A percentile compares a stretch with the other conserved stretches of the same genome.
phyloP scores from a whole-genome alignment of 2,888 invertebrate species.

The Brenthis ino region DNA sequence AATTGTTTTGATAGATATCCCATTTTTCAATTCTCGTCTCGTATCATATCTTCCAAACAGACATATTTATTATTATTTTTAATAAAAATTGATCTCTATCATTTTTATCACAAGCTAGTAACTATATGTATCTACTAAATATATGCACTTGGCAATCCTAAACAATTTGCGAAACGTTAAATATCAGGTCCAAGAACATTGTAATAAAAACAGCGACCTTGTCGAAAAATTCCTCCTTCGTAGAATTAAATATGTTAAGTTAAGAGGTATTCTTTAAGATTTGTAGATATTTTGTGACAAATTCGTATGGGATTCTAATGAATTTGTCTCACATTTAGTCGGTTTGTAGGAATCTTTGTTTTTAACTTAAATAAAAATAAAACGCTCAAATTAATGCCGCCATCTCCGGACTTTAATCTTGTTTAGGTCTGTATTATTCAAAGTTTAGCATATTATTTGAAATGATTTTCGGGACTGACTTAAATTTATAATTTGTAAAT shows the following conservation, averaged over 20 bases:
- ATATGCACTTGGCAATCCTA: neutral
- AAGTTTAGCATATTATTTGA: constrained; percentile 42
- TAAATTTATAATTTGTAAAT: too few species aligned
- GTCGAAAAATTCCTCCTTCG: constrained; percentile 29
- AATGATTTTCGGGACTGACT: neutral
- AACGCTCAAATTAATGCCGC: constrained; percentile 62
- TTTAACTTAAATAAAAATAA: constrained; percentile 49
- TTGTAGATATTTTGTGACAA: constrained; percentile 56
- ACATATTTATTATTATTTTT: neutral
- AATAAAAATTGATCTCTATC: neutral
- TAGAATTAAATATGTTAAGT: constrained; percentile 21
- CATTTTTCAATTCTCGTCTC: constrained; percentile 2
- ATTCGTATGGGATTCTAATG: constrained; percentile 63
- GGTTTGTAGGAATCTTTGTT: constrained; percentile 57
- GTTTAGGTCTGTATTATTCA: constrained; percentile 50
- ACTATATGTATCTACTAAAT: too few species aligned
- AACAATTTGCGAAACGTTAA: constrained; percentile 17
- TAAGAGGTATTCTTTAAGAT: constrained; percentile 27
- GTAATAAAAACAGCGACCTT: constrained; percentile 27
- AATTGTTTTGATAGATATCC: constrained; percentile 25
- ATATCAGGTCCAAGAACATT: constrained; percentile 15
- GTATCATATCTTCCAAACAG: neutral
- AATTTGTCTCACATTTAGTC: constrained; percentile 63
- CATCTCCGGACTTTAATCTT: constrained; percentile 61
- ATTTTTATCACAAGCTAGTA: too few species aligned